These are phyloP conservation scores for Drosophila prosaltans DNA, from an alignment of 1,140 invertebrate genomes.

Conservation along the genomic window DNA sequence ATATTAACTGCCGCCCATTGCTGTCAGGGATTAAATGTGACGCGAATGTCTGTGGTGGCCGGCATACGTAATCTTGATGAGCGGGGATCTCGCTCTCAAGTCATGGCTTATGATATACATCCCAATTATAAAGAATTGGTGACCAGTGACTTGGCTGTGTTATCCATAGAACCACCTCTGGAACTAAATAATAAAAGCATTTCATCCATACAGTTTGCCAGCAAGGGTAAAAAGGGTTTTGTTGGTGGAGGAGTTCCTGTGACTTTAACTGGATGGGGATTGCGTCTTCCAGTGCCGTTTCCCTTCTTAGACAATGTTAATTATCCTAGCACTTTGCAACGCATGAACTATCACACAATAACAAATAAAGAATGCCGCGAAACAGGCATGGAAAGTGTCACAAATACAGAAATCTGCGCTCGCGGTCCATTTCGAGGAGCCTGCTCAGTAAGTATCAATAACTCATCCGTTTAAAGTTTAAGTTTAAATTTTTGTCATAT, in stretches of 20 bases:
- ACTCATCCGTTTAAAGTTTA: neutral
- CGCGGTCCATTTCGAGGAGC: conserved; percentile 83
- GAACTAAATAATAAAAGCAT: conserved; percentile 56
- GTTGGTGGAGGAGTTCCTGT: conserved; percentile 60
- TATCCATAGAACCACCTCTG: conserved; percentile 58
- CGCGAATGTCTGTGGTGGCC: conserved; percentile 81
- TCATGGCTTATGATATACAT: conserved; percentile 61
- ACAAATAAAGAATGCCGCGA: conserved; percentile 62
- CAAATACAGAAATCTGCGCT: conserved; percentile 83
- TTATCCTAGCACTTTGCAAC: conserved; percentile 65
- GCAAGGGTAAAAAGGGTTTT: conserved; percentile 23
- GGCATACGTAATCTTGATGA: conserved; percentile 83
- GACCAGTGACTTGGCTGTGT: conserved; percentile 75
- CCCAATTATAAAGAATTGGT: conserved; percentile 65
- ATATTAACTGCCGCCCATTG: conserved; percentile 83
- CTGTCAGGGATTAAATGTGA: conserved; percentile 57
- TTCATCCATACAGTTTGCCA: conserved; percentile 44
- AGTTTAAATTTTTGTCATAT: neutral
- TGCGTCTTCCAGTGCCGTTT: conserved; percentile 56
- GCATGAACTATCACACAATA: conserved; percentile 70
- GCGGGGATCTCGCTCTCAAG: conserved; percentile 65
- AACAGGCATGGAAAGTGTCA: conserved; percentile 65
- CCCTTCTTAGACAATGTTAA: conserved; percentile 63
- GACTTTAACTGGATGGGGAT: conserved; percentile 78
- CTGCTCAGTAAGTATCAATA: conserved; percentile 62